Conservation (phyloP, 2,797 vertebrate species). For the Pachyuromys duprasi region DNA sequence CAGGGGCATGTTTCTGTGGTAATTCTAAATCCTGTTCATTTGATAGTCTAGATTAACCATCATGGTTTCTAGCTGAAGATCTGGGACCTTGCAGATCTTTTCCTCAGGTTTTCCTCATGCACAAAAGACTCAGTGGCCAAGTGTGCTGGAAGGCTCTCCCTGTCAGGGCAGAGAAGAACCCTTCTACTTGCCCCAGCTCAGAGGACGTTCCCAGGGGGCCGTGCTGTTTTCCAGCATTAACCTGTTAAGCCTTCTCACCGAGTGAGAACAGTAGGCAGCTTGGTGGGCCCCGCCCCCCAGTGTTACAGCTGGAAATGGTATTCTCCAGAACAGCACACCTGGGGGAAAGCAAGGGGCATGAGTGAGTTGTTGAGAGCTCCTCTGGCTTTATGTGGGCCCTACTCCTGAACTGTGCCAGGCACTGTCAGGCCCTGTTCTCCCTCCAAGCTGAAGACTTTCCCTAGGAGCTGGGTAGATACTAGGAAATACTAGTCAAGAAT, state of each 20-base stretch:
- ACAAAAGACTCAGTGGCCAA: background rate
- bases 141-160: background rate
- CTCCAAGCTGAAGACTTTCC: background rate
- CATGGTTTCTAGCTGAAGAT: background rate
- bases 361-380: constrained; percentile 72
- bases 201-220: constrained; percentile 74
- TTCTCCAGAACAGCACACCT: constrained; percentile 41
- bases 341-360: background rate
- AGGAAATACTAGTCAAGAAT: background rate
- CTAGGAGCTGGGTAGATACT: background rate
- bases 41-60: background rate
- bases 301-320: constrained; percentile 67
- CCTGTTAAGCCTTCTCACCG: constrained; percentile 83
- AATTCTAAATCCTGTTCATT: background rate
- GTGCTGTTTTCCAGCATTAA: constrained; percentile 79
- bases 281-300: constrained; percentile 73
- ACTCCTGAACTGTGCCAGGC: background rate
- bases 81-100: background rate
- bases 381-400: background rate
- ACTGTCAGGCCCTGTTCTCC: background rate
- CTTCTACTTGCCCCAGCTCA: background rate
- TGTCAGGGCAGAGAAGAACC: background rate
- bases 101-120: background rate
- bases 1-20: background rate
- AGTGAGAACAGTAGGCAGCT: constrained; percentile 71